These are phyloP conservation scores for Eulemur mongoz DNA, from an alignment of 2,797 vertebrate species.

Conservation along the genomic window DNA sequence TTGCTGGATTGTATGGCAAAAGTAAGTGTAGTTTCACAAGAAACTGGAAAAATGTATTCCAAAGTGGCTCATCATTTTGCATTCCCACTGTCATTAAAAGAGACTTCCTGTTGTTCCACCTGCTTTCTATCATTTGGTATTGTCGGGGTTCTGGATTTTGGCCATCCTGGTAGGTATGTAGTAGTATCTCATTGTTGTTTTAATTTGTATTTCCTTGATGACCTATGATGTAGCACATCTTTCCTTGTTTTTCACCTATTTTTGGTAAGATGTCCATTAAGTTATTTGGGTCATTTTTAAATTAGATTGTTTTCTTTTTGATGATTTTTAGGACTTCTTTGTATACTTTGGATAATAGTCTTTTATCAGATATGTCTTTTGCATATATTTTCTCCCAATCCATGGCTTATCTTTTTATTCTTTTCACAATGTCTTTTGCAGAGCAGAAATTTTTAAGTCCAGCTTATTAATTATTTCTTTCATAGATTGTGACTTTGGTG, in stretches of 20 bases:
- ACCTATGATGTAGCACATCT: not conserved
- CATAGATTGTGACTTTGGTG: not conserved
- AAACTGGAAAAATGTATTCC: not conserved
- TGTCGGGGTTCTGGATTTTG: not conserved
- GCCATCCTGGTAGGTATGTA: not conserved
- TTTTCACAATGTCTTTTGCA: not conserved
- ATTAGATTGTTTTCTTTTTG: not conserved
- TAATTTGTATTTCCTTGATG: not conserved
- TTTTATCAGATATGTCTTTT: not conserved
- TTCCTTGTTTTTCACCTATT: not conserved
- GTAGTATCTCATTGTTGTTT: not conserved
- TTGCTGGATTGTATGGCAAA: not conserved
- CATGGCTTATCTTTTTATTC: not conserved
- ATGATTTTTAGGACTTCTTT: not conserved
- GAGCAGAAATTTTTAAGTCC: not conserved
- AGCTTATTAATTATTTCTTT: not conserved
- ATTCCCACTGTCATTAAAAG: not conserved
- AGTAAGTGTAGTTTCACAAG: not conserved
- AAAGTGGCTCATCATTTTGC: not conserved
- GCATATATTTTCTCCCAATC: not conserved
- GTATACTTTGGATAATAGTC: not conserved
- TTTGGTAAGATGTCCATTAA: not conserved
- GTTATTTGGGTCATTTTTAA: not conserved
- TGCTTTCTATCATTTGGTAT: not conserved
- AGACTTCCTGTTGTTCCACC: no score